Base-by-base conservation (phyloP, 2,797 vertebrate species). In the Petrocephalus schoutedeni region DNA sequence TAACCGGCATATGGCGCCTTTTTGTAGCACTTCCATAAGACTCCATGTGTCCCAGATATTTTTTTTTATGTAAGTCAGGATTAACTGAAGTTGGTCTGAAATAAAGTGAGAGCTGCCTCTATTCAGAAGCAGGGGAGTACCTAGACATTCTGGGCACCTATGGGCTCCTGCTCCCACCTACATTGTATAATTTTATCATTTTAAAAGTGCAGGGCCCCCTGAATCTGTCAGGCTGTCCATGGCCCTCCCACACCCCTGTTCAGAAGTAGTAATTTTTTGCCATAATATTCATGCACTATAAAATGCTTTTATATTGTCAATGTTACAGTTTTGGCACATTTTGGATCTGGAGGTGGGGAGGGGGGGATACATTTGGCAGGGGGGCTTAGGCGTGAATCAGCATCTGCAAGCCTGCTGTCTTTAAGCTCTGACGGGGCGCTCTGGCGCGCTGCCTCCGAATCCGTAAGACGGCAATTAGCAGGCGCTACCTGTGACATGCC, bases 291-390 rank as follows among this genome's bases (percentile, higher is more conserved):
- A 41, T 58, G 3, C 19, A 28, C 14, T 4, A 57, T 57, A 51
- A 57, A 61, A 77, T 51, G n/a, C 21, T 36, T 56, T 53, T 80
- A 87, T 83, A 77, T 77, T 51, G 80, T 83, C 41, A n/a, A 51
- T 77, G 49, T 83, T 74, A 77, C 74, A 45, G 87, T 59, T 61
- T 49, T 59, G 57, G 57, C 41, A 56, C 41, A 87, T 83, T 88
- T 80, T n/a, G 84, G 89, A 86, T 91, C 93, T 94, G 92, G 41
- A 45, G 41, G 91, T 92, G 93, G 91, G 86, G 74, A 41, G 89
- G 89, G 71, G 87, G 89, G 90, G 92, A 87, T 57, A 87, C 90
- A 16, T 85, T 85, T 56, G 23, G 49, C 82, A 23, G 12, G 49
- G 51, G n/a, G 51, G 12, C 12, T 53, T 45, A 84, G 21, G 49